phyloP scores from a whole-genome alignment of 2,113 vertebrate species.

The Ia io region DNA sequence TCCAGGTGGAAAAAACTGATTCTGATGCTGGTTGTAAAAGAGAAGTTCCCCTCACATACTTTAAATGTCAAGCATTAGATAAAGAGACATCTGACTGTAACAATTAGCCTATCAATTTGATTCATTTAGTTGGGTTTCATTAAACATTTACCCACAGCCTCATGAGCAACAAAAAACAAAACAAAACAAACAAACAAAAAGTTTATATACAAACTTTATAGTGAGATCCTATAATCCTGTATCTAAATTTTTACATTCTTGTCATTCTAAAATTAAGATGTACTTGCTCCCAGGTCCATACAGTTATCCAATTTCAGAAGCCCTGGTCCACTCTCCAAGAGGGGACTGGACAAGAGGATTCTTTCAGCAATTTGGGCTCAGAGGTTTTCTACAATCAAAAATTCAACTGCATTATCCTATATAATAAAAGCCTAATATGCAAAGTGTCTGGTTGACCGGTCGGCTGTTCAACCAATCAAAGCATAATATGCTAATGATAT shows the following conservation, averaged over 20 bases:
- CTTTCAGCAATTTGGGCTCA: not conserved
- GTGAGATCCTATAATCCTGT: not conserved
- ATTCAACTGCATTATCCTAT: not conserved
- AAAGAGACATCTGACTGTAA: not conserved
- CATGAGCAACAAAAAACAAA: not conserved
- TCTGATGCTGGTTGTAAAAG: not conserved
- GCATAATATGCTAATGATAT: no score
- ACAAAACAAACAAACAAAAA: not conserved
- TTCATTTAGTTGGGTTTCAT: not conserved
- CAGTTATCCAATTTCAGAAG: not conserved
- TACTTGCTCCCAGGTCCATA: not conserved
- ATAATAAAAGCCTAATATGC: no score
- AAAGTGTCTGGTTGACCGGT: no score
- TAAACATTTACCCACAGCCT: not conserved
- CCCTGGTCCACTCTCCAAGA: not conserved
- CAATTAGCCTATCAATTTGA: not conserved
- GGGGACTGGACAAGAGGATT: not conserved
- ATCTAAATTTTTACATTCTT: not conserved
- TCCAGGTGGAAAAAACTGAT: not conserved
- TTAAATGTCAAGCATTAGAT: not conserved
- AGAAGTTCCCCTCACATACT: not conserved
- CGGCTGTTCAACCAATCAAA: no score
- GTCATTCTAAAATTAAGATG: not conserved
- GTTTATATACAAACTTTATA: not conserved
- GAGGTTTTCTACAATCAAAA: not conserved